Percentiles rank a stretch among this genome's conserved stretches.
phyloP scores from a whole-genome alignment of 2,113 vertebrate species.

The Symphodus melops region DNA sequence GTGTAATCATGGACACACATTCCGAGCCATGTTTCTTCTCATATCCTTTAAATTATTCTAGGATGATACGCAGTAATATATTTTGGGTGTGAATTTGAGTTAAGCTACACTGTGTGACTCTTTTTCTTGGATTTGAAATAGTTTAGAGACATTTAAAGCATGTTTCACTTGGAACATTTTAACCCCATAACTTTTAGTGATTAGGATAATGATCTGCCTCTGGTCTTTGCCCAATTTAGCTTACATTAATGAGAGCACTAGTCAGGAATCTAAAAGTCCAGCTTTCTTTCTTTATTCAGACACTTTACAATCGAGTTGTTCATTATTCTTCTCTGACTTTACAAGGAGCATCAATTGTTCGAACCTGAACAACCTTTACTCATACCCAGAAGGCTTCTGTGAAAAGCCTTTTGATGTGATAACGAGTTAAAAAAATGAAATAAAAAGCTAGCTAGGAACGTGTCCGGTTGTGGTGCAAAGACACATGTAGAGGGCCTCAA shows the following conservation, averaged over 20 bases:
- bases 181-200: slow-evolving; percentile 43
- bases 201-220: slow-evolving; percentile 53
- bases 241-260: slow-evolving; percentile 18
- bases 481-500: neutral
- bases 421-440: neutral
- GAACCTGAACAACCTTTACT: neutral
- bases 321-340: slow-evolving; percentile 7
- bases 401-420: neutral
- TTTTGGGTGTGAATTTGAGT: slow-evolving; percentile 4
- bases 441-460: neutral
- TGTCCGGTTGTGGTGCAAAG: neutral
- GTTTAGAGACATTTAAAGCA: slow-evolving; percentile 20
- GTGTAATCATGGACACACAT: neutral
- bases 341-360: neutral
- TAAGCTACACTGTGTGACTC: neutral
- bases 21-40: slow-evolving; percentile 20
- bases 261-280: slow-evolving; percentile 4
- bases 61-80: slow-evolving; percentile 5
- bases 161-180: slow-evolving; percentile 18
- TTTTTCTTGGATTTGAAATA: slow-evolving; percentile 14
- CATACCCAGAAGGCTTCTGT: neutral
- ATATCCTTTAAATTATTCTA: slow-evolving; percentile 17
- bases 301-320: neutral
- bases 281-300: neutral
- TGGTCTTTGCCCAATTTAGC: slow-evolving; percentile 43